phyloP scores from a whole-genome alignment of 2,113 vertebrate genomes.

The Thamnophis sirtalis region DNA sequence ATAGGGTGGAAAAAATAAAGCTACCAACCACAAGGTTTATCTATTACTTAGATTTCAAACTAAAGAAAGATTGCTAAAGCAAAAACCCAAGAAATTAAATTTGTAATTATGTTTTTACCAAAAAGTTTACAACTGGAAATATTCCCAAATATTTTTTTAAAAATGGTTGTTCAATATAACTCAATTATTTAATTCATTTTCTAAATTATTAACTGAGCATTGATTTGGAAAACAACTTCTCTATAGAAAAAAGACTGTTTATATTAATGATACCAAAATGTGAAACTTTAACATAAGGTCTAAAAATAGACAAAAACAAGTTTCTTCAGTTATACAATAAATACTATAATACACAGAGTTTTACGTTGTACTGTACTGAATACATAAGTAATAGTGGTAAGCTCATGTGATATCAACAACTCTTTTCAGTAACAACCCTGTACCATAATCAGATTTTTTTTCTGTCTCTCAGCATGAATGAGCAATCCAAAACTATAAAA shows the following conservation, averaged over 20 bases:
- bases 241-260: neutral
- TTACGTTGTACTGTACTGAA: neutral
- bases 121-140: conserved; percentile 36
- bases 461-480: neutral
- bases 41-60: neutral
- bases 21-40: neutral
- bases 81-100: neutral
- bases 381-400: neutral
- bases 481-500: neutral
- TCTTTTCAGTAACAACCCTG: neutral
- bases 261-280: neutral
- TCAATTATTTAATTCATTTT: conserved; percentile 58
- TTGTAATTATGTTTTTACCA: conserved; percentile 9
- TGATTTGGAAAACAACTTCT: conserved; percentile 21
- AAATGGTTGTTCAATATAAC: conserved; percentile 50
- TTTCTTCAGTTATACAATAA: neutral
- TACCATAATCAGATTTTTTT: neutral
- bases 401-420: neutral
- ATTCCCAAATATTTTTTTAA: conserved; percentile 52
- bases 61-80: neutral
- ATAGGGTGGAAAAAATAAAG: neutral
- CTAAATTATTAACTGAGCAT: conserved; percentile 51
- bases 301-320: neutral
- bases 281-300: neutral
- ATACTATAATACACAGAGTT: neutral